phyloP scores from a whole-genome alignment of 2,113 vertebrate species.

The Cochlearius cochlearius region DNA sequence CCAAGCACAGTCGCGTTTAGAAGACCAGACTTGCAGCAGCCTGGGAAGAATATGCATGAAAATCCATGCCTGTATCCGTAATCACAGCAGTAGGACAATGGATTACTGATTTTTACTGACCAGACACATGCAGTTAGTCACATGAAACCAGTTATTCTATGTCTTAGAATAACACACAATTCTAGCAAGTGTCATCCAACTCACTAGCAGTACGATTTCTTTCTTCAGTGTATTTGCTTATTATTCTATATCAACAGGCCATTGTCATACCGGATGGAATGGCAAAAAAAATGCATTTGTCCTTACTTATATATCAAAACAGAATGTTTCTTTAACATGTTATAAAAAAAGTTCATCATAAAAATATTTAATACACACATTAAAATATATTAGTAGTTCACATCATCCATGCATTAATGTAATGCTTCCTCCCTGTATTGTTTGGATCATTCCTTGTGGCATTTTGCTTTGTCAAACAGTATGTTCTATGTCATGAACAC shows the following conservation, averaged over 20 bases:
- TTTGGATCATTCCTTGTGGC: neutral
- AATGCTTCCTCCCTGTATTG: neutral
- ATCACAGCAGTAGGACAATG: neutral
- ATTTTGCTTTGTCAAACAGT: conserved; percentile 6
- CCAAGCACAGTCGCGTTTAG: neutral
- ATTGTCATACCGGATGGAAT: neutral
- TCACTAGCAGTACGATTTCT: neutral
- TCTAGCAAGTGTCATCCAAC: neutral
- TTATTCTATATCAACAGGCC: neutral
- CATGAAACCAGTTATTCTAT: neutral
- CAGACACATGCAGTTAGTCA: neutral
- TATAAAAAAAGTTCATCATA: neutral
- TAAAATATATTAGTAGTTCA: neutral
- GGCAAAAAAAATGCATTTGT: neutral
- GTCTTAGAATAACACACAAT: neutral
- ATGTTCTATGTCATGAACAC: neutral
- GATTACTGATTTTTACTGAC: neutral
- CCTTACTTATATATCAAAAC: neutral
- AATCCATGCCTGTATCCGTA: neutral
- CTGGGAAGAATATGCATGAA: neutral
- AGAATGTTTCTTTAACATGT: neutral
- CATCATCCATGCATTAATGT: neutral
- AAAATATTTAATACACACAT: neutral
- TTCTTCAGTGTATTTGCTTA: neutral
- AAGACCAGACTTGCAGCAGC: neutral